Percentiles rank a stretch among this genome's conserved stretches.
Conservation (phyloP, 2,113 vertebrate genomes). For the Oreochromis aureus region DNA sequence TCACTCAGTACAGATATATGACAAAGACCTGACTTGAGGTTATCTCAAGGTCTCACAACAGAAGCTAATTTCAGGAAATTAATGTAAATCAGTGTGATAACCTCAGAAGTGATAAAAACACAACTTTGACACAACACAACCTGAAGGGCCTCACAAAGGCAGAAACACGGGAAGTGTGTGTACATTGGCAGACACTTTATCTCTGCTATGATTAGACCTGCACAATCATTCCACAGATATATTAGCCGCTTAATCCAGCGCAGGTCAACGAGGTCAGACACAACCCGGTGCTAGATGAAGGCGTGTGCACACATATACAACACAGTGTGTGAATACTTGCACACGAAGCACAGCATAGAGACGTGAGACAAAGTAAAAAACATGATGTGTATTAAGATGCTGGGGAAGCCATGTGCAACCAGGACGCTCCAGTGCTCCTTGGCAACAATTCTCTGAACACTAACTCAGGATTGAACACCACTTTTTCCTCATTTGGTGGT, state of each 20-base stretch:
- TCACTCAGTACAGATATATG: not conserved
- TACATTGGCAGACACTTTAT: slow-evolving; percentile 6
- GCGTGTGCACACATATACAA: not conserved
- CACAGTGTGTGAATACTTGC: not conserved
- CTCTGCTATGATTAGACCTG: slow-evolving; percentile 33
- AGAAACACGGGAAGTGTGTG: not conserved
- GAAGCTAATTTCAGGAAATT: not conserved
- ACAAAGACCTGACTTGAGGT: not conserved
- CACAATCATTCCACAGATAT: slow-evolving; percentile 20
- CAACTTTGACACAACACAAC: not conserved
- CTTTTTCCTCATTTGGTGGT: not conserved
- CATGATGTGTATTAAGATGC: not conserved
- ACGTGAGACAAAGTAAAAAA: not conserved
- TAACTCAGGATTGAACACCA: not conserved
- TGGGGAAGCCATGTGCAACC: not conserved
- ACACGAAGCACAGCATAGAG: not conserved
- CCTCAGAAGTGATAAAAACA: not conserved
- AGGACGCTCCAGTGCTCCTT: not conserved
- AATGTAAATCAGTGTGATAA: not conserved
- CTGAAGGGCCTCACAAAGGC: not conserved
- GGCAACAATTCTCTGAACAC: not conserved
- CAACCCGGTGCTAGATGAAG: not conserved
- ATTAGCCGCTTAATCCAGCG: slow-evolving; percentile 19
- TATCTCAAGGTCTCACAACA: accelerated
- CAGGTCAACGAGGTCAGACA: slow-evolving; percentile 16